Evolutionary conservation across 2,113 vertebrate species (phyloP), one percentile per base, ranked within the genome.

Genomic region (Notarius lentiginosus): DNA sequence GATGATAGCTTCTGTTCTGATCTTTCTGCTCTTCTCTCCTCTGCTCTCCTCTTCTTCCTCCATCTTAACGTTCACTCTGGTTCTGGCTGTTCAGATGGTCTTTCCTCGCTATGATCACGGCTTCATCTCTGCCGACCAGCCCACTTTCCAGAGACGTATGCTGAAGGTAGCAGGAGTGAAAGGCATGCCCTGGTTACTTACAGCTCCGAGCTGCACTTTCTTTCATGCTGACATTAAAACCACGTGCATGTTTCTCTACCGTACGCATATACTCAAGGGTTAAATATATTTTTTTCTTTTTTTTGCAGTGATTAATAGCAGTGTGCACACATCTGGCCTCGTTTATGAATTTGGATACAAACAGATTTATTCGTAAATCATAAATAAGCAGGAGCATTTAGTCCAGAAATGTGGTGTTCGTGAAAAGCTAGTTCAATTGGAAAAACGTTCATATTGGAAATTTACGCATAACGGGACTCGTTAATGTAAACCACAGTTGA

Each of bases 41-140:
- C 30, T 85, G 65, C 58, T 68, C 14, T 77, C n/a, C 79, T 86
- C 49, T 80, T 70, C 85, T 85, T 55, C 88, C 60, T 8, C 66
- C 17, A 34, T 63, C 85, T 87, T 79, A 55, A 61, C 34, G 68
- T 82, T 79, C 63, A 47, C 6, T 84, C 15, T 65, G 14, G 12
- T 81, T 53, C 83, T 85, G 68, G 66, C 34, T 41, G 87, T 47
- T 83, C 87, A 98, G 97, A 98, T 98, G 97, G 96, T 96, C 93
- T 99, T 98, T 87, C 97, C 97, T 56, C 92, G 93, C 79, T 96
- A 96, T 91, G 96, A 90, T 91, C 95, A 97, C 0, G 93, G 97
- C 94, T 98, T 98, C 95, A 93, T 98, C 90, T 95, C 96, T 47
- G 87, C 96, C 68, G 97, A 98, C 85, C 96, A 95, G 84, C 95